These are phyloP conservation scores for Papilio dardanus DNA, from an alignment of 1,140 invertebrate species.

Conservation along the genomic window DNA sequence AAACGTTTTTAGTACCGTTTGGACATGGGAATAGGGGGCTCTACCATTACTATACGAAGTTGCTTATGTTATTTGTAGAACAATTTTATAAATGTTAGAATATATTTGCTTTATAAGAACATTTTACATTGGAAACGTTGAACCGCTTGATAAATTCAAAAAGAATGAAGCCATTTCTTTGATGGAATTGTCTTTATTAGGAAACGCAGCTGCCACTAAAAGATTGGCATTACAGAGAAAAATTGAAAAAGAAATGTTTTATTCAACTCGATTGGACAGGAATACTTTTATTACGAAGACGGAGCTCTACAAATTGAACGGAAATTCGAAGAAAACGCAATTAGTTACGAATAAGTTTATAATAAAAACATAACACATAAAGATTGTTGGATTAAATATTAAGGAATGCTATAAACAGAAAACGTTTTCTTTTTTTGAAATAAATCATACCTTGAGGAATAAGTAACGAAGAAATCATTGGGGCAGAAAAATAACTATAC, in stretches of 20 bases:
- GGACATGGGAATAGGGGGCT: background rate
- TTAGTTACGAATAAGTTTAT: background rate
- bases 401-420: too few relatives aligned
- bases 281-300: conserved; percentile 31
- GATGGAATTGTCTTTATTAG: conserved; percentile 27
- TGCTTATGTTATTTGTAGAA: background rate
- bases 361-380: background rate
- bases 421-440: too few relatives aligned
- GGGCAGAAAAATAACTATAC: too few relatives aligned
- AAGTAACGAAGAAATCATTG: too few relatives aligned
- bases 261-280: conserved; percentile 13
- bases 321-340: conserved; percentile 11
- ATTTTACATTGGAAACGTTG: background rate
- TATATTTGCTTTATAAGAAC: background rate
- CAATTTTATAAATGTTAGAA: background rate
- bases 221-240: conserved; percentile 33
- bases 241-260: conserved; percentile 32
- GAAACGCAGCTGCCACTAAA: conserved; percentile 12
- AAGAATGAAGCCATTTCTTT: background rate
- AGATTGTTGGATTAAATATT: too few relatives aligned
- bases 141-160: background rate
- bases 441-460: too few relatives aligned
- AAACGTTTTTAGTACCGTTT: conserved; percentile 1
- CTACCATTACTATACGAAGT: background rate
- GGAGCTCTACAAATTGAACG: conserved; percentile 12